These are phyloP conservation scores for Centropus bengalensis DNA, from an alignment of 2,113 vertebrate species.

Conservation along the genomic window DNA sequence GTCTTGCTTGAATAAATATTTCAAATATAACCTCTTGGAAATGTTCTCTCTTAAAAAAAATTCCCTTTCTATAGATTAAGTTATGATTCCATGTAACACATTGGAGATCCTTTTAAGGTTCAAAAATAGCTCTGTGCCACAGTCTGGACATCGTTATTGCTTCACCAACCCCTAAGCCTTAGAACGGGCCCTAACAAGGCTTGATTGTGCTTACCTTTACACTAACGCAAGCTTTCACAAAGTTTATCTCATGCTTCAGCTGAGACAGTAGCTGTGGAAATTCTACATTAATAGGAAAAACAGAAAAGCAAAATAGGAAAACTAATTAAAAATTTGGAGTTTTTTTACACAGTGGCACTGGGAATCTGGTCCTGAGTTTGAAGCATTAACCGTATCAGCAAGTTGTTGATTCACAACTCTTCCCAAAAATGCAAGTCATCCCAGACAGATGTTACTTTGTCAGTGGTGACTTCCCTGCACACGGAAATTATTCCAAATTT, in stretches of 20 bases:
- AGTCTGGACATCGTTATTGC: background rate
- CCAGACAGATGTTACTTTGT: background rate
- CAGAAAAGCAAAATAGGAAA: background rate
- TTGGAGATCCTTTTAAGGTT: background rate
- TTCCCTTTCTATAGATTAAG: background rate
- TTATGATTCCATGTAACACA: background rate
- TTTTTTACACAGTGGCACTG: background rate
- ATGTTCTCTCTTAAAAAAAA: slow-evolving; percentile 9
- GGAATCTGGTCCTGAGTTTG: background rate
- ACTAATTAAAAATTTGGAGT: background rate
- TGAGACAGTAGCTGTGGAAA: background rate
- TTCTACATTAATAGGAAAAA: background rate
- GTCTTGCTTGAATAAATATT: slow-evolving; percentile 19
- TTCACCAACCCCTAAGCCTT: background rate
- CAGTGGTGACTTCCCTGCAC: background rate
- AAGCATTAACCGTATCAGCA: background rate
- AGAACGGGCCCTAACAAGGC: background rate
- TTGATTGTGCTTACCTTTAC: background rate
- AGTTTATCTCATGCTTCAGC: background rate
- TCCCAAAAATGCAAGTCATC: background rate
- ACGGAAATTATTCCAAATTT: background rate
- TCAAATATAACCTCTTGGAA: slow-evolving; percentile 46
- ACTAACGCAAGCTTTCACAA: background rate
- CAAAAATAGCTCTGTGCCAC: background rate
- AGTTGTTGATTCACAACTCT: background rate